phyloP scores from a whole-genome alignment of 2,888 invertebrate genomes.

The Torymus texanus region DNA sequence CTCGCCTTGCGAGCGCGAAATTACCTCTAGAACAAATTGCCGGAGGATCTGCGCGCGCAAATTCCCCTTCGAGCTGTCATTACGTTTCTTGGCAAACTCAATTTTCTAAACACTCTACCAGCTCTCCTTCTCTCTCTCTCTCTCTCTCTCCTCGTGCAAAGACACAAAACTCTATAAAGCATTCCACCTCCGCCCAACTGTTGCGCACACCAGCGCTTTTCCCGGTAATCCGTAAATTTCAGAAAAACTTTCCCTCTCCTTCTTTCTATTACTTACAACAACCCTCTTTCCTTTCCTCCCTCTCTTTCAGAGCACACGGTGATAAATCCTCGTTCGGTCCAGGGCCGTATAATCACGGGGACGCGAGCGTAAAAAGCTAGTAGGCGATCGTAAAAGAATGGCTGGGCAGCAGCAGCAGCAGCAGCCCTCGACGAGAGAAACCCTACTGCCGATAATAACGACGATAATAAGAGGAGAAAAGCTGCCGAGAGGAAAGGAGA shows the following conservation, averaged over 20 bases:
- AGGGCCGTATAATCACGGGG: conserved; percentile 35
- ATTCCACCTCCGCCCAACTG: background rate
- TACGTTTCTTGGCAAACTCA: background rate
- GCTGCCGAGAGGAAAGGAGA: background rate
- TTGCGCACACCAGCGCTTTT: background rate
- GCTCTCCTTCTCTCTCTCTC: too few relatives aligned
- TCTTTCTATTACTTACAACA: too few relatives aligned
- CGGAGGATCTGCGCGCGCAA: background rate
- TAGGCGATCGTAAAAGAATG: conserved; percentile 47
- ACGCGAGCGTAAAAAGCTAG: background rate
- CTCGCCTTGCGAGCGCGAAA: too few relatives aligned
- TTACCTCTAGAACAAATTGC: too few relatives aligned
- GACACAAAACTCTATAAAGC: background rate
- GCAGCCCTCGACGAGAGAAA: background rate
- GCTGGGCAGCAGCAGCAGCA: conserved; percentile 24
- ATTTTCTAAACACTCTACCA: conserved; percentile 20
- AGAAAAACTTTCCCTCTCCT: conserved; percentile 22
- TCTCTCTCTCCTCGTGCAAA: background rate
- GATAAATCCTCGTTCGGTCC: conserved; percentile 46
- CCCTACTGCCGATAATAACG: conserved; percentile 13
- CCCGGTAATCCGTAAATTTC: conserved; percentile 36
- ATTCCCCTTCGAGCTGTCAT: conserved; percentile 7
- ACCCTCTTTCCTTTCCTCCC: too few relatives aligned
- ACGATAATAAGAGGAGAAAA: conserved; percentile 36
- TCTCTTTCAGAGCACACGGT: background rate